Base-by-base conservation (phyloP, 2,888 invertebrate genomes). In the Stenodera caucasica region DNA sequence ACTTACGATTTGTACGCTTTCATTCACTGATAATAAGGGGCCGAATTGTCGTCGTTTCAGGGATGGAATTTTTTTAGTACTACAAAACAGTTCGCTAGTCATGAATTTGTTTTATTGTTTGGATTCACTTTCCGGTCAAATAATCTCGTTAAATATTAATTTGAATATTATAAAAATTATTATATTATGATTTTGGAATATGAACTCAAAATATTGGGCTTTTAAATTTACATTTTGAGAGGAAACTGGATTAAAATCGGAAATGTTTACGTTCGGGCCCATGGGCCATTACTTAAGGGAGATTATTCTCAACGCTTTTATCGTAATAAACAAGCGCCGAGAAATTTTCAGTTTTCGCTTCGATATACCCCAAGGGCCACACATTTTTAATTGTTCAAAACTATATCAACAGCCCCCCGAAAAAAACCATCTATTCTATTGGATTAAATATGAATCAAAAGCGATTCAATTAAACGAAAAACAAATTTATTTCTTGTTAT, bases 221-320 rank as follows among this genome's bases (percentile, higher is more conserved):
- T 55, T 59, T 57, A n/a, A 58, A 66, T 64, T 65, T 62, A 37
- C 60, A 58, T 61, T 68, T 67, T 64, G 61, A 55, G 50, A 49
- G 32, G 29, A 50, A 57, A 51, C 56, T 63, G 64, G 65, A 67
- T 65, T 69, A 68, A 69, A 69, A 66, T 64, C 61, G 64, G 53
- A 58, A 65, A 63, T 68, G 68, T 69, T 68, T 70, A 66, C 58
- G 65, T 67, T 26, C 52, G 54, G 67, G 62, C 67, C 68, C 67
- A 65, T 65, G 64, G 67, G 23, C 65, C 66, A 69, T 70, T 71
- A 70, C 70, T 70, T 70, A 65, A 64, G 70, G 69, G 70, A 67
- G 67, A 70, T 69, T 68, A 70, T 67, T 67, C 58, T 45, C 51
- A 53, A 61, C 53, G 64, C 64, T 63, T 64, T 66, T 56, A 56